These are phyloP conservation scores for Olivierus martensii DNA, from an alignment of 1,140 invertebrate genomes.

Conservation along the genomic window DNA sequence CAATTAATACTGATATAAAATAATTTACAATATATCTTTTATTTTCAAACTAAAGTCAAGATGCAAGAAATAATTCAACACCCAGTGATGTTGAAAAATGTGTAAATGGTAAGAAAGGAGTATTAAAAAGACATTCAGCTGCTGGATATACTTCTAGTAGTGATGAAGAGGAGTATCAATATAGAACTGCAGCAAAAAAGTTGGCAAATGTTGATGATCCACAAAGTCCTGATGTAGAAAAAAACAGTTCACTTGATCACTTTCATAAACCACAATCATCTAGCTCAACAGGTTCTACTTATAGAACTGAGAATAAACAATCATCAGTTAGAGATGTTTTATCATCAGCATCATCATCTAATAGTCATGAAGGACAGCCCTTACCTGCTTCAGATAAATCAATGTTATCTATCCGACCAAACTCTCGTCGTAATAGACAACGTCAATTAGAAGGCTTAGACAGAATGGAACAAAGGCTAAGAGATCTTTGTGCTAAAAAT, in stretches of 20 bases:
- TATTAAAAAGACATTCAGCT: conserved; percentile 14
- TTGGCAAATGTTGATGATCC: not conserved
- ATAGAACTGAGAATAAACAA: too few relatives aligned
- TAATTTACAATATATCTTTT: not conserved
- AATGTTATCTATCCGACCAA: not conserved
- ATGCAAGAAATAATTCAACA: conserved; percentile 6
- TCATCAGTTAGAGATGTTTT: too few relatives aligned
- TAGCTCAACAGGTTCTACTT: too few relatives aligned
- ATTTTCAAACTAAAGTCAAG: not conserved
- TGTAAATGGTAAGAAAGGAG: conserved; percentile 18
- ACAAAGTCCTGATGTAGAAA: too few relatives aligned
- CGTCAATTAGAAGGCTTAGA: conserved; percentile 44
- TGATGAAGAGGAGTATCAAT: conserved; percentile 8
- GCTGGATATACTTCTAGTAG: conserved; percentile 6
- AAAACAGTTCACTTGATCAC: too few relatives aligned
- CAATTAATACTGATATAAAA: too few relatives aligned
- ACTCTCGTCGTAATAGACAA: conserved; percentile 36
- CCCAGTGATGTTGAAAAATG: conserved; percentile 33
- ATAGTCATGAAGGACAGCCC: too few relatives aligned
- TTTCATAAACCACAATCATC: too few relatives aligned
- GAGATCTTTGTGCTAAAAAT: conserved; percentile 10
- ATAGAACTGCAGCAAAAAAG: not conserved
- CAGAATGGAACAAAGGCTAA: conserved; percentile 42
- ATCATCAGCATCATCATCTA: too few relatives aligned
- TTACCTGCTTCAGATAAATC: not conserved